These are phyloP conservation scores for Elymnias hypermnestra DNA, from an alignment of 1,140 invertebrate species.

Conservation along the genomic window DNA sequence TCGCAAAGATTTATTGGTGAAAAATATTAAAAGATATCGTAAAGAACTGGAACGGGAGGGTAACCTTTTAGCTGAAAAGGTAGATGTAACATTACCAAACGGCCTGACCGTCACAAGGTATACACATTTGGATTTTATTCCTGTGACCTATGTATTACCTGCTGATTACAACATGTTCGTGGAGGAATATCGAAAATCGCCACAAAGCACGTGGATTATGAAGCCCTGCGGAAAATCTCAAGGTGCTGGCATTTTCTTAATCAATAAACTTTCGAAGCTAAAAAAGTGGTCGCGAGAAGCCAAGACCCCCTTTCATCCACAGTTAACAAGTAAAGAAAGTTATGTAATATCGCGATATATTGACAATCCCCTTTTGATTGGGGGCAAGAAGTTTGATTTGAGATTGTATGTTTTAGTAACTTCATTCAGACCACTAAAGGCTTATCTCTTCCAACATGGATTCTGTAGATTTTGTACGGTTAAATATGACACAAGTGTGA, in stretches of 20 bases:
- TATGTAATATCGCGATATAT: constrained; percentile 95
- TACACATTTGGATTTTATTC: constrained; percentile 92
- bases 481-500: constrained; percentile 1
- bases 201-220: constrained; percentile 82
- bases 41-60: constrained; percentile 94
- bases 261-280: constrained; percentile 91
- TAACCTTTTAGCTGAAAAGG: constrained; percentile 87
- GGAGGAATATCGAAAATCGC: constrained; percentile 94
- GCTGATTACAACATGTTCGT: constrained; percentile 97
- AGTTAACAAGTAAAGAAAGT: constrained; percentile 86
- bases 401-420: constrained; percentile 90
- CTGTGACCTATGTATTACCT: constrained; percentile 94
- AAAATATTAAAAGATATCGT: constrained; percentile 95
- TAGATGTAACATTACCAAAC: constrained; percentile 65
- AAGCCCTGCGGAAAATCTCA: constrained; percentile 62
- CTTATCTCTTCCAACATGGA: constrained; percentile 90
- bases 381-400: constrained; percentile 92
- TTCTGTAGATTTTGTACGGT: constrained; percentile 84
- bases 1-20: constrained; percentile 92
- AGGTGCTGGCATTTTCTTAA: constrained; percentile 90
- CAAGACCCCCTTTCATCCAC: constrained; percentile 70
- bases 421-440: constrained; percentile 86
- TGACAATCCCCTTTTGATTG: constrained; percentile 89
- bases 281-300: constrained; percentile 91
- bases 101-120: constrained; percentile 86